Evolutionary conservation across 2,888 invertebrate species (phyloP).

Genomic region (Oscheius onirici): DNA sequence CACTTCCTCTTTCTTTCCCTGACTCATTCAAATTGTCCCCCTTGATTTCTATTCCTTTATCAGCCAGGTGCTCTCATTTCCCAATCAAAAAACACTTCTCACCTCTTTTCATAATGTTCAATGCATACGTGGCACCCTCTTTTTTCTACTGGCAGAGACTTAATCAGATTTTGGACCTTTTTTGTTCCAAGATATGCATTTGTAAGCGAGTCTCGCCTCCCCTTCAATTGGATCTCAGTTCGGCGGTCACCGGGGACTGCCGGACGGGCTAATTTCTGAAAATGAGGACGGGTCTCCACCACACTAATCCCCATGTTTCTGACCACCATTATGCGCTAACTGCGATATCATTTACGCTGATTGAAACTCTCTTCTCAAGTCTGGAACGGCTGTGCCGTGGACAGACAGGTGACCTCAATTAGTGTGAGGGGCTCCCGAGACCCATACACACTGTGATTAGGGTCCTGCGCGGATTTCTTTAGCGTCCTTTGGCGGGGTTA

Average conservation of each 20-base stretch:
- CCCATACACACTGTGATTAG: neutral
- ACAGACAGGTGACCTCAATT: conserved; percentile 5
- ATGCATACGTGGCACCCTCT: too few relatives aligned
- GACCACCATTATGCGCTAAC: neutral
- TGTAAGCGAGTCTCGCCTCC: too few relatives aligned
- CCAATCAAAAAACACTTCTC: too few relatives aligned
- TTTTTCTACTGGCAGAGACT: too few relatives aligned
- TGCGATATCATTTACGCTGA: neutral
- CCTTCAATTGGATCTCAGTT: neutral
- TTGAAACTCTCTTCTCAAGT: neutral
- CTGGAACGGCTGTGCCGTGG: neutral
- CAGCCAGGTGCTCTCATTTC: too few relatives aligned
- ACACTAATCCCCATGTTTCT: neutral
- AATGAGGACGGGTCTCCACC: neutral
- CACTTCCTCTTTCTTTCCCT: too few relatives aligned
- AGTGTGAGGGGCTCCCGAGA: neutral
- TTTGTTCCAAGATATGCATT: too few relatives aligned
- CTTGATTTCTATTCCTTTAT: too few relatives aligned
- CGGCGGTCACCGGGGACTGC: neutral
- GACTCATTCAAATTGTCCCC: too few relatives aligned
- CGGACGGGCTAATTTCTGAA: neutral
- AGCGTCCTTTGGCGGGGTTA: neutral
- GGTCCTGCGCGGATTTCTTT: neutral
- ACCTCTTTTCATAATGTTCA: too few relatives aligned
- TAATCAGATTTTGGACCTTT: too few relatives aligned